A percentile compares a stretch with the other conserved stretches of the same genome.
Conservation (phyloP, 2,888 invertebrate genomes). For the Aphrophora alni region DNA sequence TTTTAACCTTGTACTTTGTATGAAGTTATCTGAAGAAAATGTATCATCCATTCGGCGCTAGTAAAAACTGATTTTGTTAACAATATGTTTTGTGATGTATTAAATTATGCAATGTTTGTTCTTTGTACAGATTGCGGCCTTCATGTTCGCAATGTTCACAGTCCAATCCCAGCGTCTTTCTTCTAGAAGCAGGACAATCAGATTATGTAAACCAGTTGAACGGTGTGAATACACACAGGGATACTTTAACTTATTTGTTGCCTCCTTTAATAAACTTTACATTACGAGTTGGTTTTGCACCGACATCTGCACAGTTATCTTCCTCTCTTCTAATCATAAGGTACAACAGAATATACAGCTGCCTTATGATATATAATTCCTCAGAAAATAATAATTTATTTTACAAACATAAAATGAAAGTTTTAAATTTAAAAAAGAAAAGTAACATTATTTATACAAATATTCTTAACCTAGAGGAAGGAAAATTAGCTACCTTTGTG, state of each 20-base stretch:
- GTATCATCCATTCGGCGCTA: too few relatives aligned
- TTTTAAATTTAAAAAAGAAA: too few relatives aligned
- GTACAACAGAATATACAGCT: conserved; percentile 42
- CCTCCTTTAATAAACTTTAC: conserved; percentile 64
- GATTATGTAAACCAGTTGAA: conserved; percentile 10
- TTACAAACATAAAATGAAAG: too few relatives aligned
- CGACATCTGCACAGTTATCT: conserved; percentile 58
- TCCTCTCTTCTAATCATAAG: conserved; percentile 62
- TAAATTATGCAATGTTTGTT: background rate
- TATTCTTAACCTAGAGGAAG: too few relatives aligned
- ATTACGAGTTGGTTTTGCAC: conserved; percentile 61
- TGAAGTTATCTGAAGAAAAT: too few relatives aligned
- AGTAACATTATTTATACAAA: too few relatives aligned
- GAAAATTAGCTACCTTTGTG: too few relatives aligned
- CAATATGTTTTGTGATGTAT: background rate
- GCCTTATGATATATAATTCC: too few relatives aligned
- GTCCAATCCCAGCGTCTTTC: background rate
- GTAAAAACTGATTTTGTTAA: conserved; percentile 30
- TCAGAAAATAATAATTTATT: too few relatives aligned
- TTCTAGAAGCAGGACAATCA: conserved; percentile 7
- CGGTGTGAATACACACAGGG: conserved; percentile 55
- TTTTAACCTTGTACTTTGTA: too few relatives aligned
- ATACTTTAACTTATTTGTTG: conserved; percentile 65
- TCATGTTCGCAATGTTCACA: conserved; percentile 6
- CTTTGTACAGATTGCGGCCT: conserved; percentile 18